These are phyloP conservation scores for Chaetodon auriga DNA, from an alignment of 2,113 vertebrate species.

Conservation along the genomic window DNA sequence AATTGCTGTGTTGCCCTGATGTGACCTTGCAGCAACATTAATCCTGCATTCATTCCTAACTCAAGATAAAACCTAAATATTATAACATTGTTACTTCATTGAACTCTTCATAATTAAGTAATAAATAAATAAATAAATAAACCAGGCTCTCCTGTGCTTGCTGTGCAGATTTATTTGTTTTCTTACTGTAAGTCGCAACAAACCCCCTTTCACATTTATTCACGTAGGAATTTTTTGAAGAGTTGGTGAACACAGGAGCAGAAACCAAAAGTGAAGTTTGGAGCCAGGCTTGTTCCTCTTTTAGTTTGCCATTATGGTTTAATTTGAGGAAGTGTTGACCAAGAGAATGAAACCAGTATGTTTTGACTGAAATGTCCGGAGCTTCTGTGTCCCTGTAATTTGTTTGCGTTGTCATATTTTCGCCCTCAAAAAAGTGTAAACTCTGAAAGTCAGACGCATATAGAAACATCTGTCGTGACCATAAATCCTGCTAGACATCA, in stretches of 20 bases:
- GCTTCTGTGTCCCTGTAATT: conserved; percentile 10
- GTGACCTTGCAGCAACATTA: not conserved
- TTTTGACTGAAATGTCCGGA: conserved; percentile 21
- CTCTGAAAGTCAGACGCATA: not conserved
- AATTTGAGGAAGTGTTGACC: conserved; percentile 73
- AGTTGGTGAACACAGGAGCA: conserved; percentile 21
- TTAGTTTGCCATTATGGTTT: conserved; percentile 62
- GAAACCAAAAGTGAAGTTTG: conserved; percentile 79
- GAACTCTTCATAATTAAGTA: not conserved
- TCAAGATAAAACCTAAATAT: not conserved
- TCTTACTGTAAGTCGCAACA: conserved; percentile 13
- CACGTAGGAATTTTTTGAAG: conserved; percentile 43
- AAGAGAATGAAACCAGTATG: conserved; percentile 68
- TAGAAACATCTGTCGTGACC: not conserved
- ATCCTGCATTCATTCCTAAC: not conserved
- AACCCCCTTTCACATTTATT: conserved; percentile 11
- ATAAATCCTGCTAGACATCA: not conserved
- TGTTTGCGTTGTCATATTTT: conserved; percentile 2
- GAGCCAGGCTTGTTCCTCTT: conserved; percentile 73
- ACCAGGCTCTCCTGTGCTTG: not conserved
- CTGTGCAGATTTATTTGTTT: not conserved
- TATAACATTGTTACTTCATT: not conserved
- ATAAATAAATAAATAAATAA: not conserved
- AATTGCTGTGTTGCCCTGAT: not conserved
- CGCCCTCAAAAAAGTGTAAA: not conserved